Percentiles rank a stretch among this genome's conserved stretches.
These are phyloP conservation scores for Leptopilina drosophilae DNA, from an alignment of 2,888 invertebrate genomes.

Conservation along the genomic window DNA sequence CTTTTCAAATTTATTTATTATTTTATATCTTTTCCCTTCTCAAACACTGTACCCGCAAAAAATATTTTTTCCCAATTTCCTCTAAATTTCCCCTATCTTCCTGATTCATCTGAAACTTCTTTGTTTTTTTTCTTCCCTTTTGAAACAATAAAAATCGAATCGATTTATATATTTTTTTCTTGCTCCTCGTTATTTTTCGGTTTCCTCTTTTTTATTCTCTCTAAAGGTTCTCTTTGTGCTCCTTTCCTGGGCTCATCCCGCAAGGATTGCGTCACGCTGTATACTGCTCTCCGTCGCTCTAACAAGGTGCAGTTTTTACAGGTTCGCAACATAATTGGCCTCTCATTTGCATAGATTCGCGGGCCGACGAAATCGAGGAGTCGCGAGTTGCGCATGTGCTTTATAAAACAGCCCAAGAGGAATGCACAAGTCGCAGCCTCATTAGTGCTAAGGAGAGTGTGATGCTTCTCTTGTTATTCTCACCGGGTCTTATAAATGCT, in stretches of 20 bases:
- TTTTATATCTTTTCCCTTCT: too few species aligned
- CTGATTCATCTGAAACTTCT: neutral
- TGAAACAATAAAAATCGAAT: neutral
- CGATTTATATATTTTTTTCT: neutral
- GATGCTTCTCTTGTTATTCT: conserved; percentile 42
- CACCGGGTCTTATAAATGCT: conserved; percentile 38
- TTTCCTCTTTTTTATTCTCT: neutral
- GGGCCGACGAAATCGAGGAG: conserved; percentile 44
- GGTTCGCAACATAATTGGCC: conserved; percentile 72
- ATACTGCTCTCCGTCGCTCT: conserved; percentile 53
- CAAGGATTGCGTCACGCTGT: conserved; percentile 25
- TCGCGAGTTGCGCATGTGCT: conserved; percentile 38
- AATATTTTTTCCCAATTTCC: neutral
- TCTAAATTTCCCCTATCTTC: neutral
- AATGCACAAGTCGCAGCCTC: conserved; percentile 42
- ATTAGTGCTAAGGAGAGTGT: conserved; percentile 36
- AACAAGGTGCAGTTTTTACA: conserved; percentile 73
- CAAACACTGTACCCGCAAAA: too few species aligned
- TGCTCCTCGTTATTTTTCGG: conserved; percentile 32
- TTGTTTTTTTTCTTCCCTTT: neutral
- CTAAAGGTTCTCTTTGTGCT: conserved; percentile 10
- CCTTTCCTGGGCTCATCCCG: conserved; percentile 16
- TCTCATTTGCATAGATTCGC: conserved; percentile 73
- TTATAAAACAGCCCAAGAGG: conserved; percentile 25
- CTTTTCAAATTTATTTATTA: too few species aligned